Conservation (phyloP, 2,797 vertebrate species). For the Tangara arthus region DNA sequence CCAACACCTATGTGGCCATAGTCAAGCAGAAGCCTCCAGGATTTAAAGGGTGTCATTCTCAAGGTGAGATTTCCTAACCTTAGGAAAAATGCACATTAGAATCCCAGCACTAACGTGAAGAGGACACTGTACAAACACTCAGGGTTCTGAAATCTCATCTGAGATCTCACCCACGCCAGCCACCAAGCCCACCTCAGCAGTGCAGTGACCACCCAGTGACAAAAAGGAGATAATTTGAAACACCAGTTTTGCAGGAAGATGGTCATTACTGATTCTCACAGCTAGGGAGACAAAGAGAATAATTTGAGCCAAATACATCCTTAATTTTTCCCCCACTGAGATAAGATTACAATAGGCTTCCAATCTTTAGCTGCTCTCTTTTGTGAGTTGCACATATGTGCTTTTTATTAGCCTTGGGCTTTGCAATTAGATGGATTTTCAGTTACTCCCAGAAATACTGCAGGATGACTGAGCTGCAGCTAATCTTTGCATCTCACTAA, state of each 20-base stretch:
- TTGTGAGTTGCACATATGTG: background rate
- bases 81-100: background rate
- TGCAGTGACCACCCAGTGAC: background rate
- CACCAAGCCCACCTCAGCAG: background rate
- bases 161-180: background rate
- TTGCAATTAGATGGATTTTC: conserved; percentile 44
- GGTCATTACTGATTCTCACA: conserved; percentile 13
- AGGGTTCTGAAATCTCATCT: background rate
- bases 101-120: background rate
- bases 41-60: background rate
- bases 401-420: conserved; percentile 43
- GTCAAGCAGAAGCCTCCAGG: background rate
- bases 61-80: background rate
- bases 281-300: conserved; percentile 40
- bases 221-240: background rate
- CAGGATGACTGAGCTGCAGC: conserved; percentile 29
- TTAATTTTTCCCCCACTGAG: conserved; percentile 34
- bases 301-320: conserved; percentile 38
- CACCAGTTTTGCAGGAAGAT: background rate
- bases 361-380: conserved; percentile 21
- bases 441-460: conserved; percentile 15
- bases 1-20: fast-evolving
- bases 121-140: too few species aligned
- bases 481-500: background rate
- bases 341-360: conserved; percentile 44